Conservation (phyloP, 2,888 invertebrate genomes). For the Tachina fera region DNA sequence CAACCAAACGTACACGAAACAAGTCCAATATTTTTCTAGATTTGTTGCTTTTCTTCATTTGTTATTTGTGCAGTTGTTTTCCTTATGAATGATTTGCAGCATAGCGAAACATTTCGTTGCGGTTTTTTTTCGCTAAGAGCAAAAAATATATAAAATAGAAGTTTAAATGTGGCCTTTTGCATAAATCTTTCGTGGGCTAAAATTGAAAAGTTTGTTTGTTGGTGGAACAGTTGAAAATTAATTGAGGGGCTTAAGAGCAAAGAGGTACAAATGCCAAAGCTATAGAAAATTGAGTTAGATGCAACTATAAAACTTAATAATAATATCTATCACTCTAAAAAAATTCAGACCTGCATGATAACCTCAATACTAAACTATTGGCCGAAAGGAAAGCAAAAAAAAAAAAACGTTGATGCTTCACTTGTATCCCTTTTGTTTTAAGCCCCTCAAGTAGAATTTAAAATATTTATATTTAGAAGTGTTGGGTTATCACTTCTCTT, state of each 20-base stretch:
- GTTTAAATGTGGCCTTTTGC: conserved; percentile 50
- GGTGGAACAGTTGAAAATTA: background rate
- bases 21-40: conserved; percentile 35
- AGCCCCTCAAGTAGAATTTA: too few relatives aligned
- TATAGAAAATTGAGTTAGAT: too few relatives aligned
- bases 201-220: background rate
- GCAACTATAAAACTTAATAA: too few relatives aligned
- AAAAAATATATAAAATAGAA: background rate
- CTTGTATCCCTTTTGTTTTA: too few relatives aligned
- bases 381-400: too few relatives aligned
- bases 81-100: conserved; percentile 68
- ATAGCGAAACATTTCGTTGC: conserved; percentile 67
- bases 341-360: too few relatives aligned
- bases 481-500: too few relatives aligned
- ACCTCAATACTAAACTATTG: too few relatives aligned
- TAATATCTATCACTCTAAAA: too few relatives aligned
- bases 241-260: background rate
- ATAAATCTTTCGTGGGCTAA: conserved; percentile 13
- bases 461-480: too few relatives aligned
- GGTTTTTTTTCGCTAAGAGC: conserved; percentile 47
- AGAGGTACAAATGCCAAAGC: too few relatives aligned
- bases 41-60: background rate
- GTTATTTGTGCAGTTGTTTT: conserved; percentile 14
- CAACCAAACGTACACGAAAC: conserved; percentile 21
- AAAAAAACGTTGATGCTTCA: too few relatives aligned